phyloP scores from a whole-genome alignment of 2,888 invertebrate species.

The Strigamia crassipes region DNA sequence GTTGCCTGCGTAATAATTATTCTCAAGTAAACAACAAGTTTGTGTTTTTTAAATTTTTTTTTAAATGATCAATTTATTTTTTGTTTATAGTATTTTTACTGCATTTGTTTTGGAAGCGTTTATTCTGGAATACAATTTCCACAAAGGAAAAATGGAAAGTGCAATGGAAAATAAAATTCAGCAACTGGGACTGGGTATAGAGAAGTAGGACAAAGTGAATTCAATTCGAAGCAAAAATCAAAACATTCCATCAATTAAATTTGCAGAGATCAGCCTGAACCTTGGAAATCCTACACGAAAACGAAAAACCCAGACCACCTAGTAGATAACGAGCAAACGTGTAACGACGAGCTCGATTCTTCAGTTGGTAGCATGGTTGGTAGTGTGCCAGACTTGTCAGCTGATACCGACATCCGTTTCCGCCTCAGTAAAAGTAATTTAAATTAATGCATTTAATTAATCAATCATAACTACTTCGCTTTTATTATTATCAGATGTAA shows the following conservation, averaged over 20 bases:
- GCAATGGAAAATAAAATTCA: conserved; percentile 48
- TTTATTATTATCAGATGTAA: conserved; percentile 55
- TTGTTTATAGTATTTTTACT: conserved; percentile 62
- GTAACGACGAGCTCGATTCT: conserved; percentile 36
- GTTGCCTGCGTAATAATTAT: conserved; percentile 60
- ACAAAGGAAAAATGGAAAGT: conserved; percentile 57
- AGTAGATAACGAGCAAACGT: conserved; percentile 51
- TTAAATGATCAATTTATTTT: background rate
- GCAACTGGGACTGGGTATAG: conserved; percentile 45
- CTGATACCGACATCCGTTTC: conserved; percentile 54
- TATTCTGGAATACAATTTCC: conserved; percentile 60
- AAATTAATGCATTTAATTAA: background rate
- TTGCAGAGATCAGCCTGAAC: conserved; percentile 37
- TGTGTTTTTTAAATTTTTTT: background rate
- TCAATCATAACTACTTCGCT: background rate
- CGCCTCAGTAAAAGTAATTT: conserved; percentile 54
- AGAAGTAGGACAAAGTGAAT: background rate
- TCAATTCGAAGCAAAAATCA: background rate
- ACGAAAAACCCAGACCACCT: conserved; percentile 43
- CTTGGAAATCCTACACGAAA: conserved; percentile 20
- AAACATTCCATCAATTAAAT: background rate
- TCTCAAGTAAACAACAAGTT: conserved; percentile 58
- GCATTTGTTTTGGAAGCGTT: conserved; percentile 63
- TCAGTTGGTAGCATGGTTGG: background rate
- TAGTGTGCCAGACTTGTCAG: conserved; percentile 51